Conservation (phyloP, 1,140 invertebrate genomes). For the Argopecten irradians region DNA sequence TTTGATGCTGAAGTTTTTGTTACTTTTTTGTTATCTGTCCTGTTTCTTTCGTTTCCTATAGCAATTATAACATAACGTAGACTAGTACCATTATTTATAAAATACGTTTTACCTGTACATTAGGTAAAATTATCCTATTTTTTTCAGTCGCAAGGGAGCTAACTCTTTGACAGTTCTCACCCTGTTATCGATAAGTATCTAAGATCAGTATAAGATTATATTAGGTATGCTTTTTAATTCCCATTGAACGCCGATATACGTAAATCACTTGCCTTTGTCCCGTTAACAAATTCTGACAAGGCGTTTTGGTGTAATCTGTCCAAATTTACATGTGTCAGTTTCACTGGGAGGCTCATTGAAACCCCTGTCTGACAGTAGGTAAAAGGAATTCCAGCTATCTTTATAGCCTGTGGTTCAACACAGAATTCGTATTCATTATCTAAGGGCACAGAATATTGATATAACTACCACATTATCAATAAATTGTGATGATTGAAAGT, state of each 20-base stretch:
- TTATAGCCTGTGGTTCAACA: neutral
- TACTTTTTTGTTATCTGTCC: too few relatives aligned
- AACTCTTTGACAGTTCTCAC: neutral
- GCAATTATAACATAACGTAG: too few relatives aligned
- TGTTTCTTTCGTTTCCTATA: too few relatives aligned
- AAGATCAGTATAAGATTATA: neutral
- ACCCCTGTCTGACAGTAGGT: neutral
- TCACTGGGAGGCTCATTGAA: neutral
- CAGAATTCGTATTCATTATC: neutral
- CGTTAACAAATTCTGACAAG: neutral
- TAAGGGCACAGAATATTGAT: neutral
- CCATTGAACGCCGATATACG: neutral
- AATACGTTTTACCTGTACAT: too few relatives aligned
- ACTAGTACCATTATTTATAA: too few relatives aligned
- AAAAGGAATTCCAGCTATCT: neutral
- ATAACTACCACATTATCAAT: neutral
- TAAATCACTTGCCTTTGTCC: neutral
- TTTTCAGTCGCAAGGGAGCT: neutral
- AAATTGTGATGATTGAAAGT: too few relatives aligned
- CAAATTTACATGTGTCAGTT: neutral
- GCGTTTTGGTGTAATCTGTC: neutral
- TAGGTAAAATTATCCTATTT: too few relatives aligned
- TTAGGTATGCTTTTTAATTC: conserved; percentile 22
- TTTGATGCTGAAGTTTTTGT: too few relatives aligned
- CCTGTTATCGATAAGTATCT: neutral